Evolutionary conservation across 2,797 vertebrate species (phyloP), one percentile per base, ranked within the genome.

Genomic region (Pseudochromis fuscus): DNA sequence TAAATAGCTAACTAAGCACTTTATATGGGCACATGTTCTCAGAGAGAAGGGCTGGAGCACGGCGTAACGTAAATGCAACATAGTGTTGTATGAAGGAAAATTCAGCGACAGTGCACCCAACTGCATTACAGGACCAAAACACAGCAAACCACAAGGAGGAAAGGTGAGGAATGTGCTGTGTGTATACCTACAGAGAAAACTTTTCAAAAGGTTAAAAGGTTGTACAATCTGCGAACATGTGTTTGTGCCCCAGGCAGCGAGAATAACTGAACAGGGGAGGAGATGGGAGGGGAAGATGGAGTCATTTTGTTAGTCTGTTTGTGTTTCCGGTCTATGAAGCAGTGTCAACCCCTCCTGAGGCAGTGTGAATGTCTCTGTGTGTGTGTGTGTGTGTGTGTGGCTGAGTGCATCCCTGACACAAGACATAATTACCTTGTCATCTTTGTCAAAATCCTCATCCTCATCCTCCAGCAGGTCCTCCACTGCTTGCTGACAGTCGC

Each of bases 401-500:
- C 52, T 19, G 59, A 44, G 56, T 80, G 60, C 45, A 75, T 84
- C 93, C 92, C 84, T 93, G 93, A 92, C 92, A 93, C 89, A 84
- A 93, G 86, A 85, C 93, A 96, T 97, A 96, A 97, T 97, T 98
- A 99, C 98, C 97, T 98, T 99, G 96, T 99, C 97, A 95, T 98
- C 97, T 96, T 95, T 98, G 94, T 98, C 98, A 94, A 96, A 96
- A 84, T 98, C 98, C 93, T 99, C 97, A 74, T 99, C 98, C 90
- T 98, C 97, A 64, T 97, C 97, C 94, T 96, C 95, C 90, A 99
- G 89, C 91, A 98, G 95, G 95, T 98, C 98, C 95, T 98, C 97
- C 95, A 98, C 91, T 74, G 96, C 96, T 96, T 98, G 95, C 96
- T 95, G 90, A 87, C 83, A 84, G 87, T 71, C 77, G 68, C 72